Conservation (phyloP, 2,797 vertebrate genomes). For the Melanotaenia maccullochi region DNA sequence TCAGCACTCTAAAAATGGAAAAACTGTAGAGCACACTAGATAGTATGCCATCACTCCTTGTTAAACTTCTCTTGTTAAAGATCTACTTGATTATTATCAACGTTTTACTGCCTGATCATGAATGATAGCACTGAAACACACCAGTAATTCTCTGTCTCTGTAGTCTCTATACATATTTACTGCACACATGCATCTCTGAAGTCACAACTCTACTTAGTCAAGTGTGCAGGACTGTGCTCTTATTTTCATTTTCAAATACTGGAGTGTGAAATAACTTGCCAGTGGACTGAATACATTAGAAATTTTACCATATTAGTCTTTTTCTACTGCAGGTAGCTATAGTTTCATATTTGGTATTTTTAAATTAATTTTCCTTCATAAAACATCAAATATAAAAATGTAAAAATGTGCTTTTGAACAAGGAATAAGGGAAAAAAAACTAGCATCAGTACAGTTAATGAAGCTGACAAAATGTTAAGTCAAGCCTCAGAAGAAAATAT, state of each 20-base stretch:
- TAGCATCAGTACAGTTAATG: too few relatives aligned
- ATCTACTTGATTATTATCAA: slow-evolving; percentile 11
- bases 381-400: too few relatives aligned
- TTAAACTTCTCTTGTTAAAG: slow-evolving; percentile 4
- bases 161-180: too few relatives aligned
- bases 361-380: too few relatives aligned
- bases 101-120: not conserved
- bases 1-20: slow-evolving; percentile 8
- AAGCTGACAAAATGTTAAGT: too few relatives aligned
- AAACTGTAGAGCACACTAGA: slow-evolving; percentile 16
- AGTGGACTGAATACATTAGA: not conserved
- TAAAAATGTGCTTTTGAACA: too few relatives aligned
- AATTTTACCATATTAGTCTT: not conserved
- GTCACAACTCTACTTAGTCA: too few relatives aligned
- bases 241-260: slow-evolving; percentile 7
- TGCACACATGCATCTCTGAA: too few relatives aligned
- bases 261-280: slow-evolving; percentile 4
- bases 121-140: slow-evolving; percentile 19
- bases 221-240: not conserved
- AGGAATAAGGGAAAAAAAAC: too few relatives aligned
- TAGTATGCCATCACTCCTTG: slow-evolving; percentile 4
- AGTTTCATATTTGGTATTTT: too few relatives aligned
- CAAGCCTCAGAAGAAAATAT: too few relatives aligned
- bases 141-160: slow-evolving; percentile 13
- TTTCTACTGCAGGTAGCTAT: not conserved